Conservation (phyloP, 2,113 vertebrate genomes). For the Colistium nudipinnis region DNA sequence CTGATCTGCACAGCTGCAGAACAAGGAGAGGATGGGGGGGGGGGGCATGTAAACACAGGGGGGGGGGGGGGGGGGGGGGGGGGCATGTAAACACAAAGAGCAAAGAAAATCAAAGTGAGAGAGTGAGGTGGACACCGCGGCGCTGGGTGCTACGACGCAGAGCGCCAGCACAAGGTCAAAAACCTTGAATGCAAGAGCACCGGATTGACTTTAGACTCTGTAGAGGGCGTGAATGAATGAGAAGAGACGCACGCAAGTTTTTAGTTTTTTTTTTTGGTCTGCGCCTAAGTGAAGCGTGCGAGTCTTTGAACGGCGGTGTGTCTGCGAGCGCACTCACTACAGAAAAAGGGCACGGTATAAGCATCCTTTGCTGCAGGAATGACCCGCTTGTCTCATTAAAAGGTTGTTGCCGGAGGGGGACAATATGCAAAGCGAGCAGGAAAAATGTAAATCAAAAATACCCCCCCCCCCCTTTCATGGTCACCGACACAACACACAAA, state of each 20-base stretch:
- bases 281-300: background rate
- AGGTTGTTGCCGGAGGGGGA: constrained; percentile 68
- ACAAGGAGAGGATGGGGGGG: constrained; percentile 10
- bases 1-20: constrained; percentile 69
- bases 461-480: constrained; percentile 12
- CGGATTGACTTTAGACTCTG: constrained; percentile 39
- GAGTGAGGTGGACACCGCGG: constrained; percentile 13
- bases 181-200: constrained; percentile 57
- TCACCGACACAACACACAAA: constrained; percentile 34
- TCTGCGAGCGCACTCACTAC: constrained; percentile 6
- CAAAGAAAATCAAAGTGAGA: constrained; percentile 7
- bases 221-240: constrained; percentile 26
- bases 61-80: background rate
- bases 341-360: constrained; percentile 50
- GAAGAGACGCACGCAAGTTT: constrained; percentile 5
- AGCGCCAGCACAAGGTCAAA: constrained; percentile 55
- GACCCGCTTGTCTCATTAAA: constrained; percentile 81
- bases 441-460: constrained; percentile 72
- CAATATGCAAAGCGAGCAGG: constrained; percentile 78
- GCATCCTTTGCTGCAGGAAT: constrained; percentile 65
- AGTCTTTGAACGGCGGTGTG: background rate
- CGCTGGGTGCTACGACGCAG: constrained; percentile 22
- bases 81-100: constrained; percentile 58
- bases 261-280: too few species aligned
- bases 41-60: constrained; percentile 56